phyloP scores from a whole-genome alignment of 2,888 invertebrate species.

The Sesamia inferens region DNA sequence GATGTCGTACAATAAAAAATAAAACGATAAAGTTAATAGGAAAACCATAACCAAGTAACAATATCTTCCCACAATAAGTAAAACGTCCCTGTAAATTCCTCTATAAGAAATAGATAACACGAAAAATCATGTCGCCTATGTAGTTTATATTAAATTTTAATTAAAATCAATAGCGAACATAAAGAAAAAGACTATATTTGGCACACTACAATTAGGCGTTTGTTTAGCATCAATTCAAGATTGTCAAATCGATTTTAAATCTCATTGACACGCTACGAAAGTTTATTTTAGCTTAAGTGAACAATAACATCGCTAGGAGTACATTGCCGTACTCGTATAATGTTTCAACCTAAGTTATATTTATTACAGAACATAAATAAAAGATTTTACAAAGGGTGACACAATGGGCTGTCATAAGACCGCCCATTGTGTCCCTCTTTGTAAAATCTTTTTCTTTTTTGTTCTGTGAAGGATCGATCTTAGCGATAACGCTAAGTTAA shows the following conservation, averaged over 20 bases:
- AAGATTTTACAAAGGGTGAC: too few species aligned
- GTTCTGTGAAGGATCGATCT: too few species aligned
- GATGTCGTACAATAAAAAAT: too few species aligned
- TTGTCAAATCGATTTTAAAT: slow-evolving; percentile 43
- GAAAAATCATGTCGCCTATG: slow-evolving; percentile 42
- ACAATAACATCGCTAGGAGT: slow-evolving; percentile 20
- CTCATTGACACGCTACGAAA: slow-evolving; percentile 21
- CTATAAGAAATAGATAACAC: slow-evolving; percentile 40
- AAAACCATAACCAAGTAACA: slow-evolving; percentile 46
- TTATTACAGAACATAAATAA: too few species aligned
- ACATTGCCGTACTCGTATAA: slow-evolving; percentile 35
- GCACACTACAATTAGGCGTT: slow-evolving; percentile 45
- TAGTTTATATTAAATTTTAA: slow-evolving; percentile 44
- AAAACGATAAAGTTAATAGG: slow-evolving; percentile 6
- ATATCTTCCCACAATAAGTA: slow-evolving; percentile 23
- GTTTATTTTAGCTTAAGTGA: slow-evolving; percentile 23
- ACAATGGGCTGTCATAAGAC: too few species aligned
- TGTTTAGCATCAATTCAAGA: slow-evolving; percentile 28
- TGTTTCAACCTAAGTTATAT: background rate
- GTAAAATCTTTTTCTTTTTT: too few species aligned
- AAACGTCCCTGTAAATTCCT: slow-evolving; percentile 38
- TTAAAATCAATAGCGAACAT: slow-evolving; percentile 39
- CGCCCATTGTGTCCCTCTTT: too few species aligned
- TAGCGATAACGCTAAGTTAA: too few species aligned
- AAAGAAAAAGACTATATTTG: slow-evolving; percentile 19